phyloP scores from a whole-genome alignment of 2,113 vertebrate species.

The Salvator merianae region DNA sequence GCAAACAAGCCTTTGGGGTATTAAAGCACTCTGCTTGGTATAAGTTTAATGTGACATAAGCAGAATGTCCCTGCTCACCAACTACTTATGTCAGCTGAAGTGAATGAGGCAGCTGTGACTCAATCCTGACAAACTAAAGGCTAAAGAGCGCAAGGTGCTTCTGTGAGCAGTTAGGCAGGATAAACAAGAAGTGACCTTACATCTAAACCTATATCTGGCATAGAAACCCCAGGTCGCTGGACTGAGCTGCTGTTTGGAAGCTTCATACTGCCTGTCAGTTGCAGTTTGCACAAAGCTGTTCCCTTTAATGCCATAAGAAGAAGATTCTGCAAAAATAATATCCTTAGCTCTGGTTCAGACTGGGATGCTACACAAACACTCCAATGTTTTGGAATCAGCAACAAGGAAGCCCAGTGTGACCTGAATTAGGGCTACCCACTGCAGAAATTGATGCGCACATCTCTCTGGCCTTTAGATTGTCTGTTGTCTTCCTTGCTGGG shows the following conservation, averaged over 20 bases:
- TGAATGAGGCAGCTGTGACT: constrained; percentile 45
- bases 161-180: constrained; percentile 10
- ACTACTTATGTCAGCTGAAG: constrained; percentile 31
- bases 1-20: background rate
- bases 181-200: background rate
- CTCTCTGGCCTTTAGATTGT: no score
- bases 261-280: background rate
- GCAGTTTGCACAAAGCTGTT: no score
- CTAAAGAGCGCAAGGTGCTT: background rate
- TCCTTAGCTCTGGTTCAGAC: no score
- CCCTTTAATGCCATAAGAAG: no score
- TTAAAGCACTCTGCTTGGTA: constrained; percentile 1
- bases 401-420: no score
- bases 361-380: no score
- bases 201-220: background rate
- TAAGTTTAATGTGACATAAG: constrained; percentile 39
- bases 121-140: background rate
- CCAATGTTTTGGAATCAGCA: no score
- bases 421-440: no score
- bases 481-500: no score
- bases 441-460: background rate
- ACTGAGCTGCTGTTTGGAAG: background rate
- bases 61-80: constrained; percentile 48
- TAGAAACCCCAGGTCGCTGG: background rate
- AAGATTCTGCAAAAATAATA: no score